phyloP scores from a whole-genome alignment of 2,797 vertebrate genomes.

The Capromys pilorides region DNA sequence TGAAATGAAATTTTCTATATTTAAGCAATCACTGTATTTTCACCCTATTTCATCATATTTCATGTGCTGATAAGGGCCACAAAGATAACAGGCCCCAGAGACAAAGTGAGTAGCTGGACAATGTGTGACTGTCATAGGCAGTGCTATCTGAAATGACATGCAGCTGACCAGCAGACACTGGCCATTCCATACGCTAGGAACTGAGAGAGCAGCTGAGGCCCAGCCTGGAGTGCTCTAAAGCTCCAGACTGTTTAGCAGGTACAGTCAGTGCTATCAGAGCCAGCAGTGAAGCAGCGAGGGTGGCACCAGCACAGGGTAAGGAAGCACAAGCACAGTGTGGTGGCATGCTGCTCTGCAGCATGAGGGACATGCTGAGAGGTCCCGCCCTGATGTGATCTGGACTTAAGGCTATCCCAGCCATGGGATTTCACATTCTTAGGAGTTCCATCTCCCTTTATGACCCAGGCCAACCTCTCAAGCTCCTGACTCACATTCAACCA shows the following conservation, averaged over 20 bases:
- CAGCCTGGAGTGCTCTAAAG: neutral
- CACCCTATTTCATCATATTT: neutral
- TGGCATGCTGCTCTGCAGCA: neutral
- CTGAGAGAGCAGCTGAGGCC: neutral
- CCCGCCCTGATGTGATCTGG: fast-evolving
- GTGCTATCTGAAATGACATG: too few relatives aligned
- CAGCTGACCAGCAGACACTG: neutral
- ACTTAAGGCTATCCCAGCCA: neutral
- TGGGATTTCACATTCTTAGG: neutral
- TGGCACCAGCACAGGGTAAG: too few relatives aligned
- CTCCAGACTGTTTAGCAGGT: neutral
- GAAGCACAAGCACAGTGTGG: neutral
- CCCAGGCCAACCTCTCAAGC: neutral
- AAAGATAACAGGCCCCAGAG: neutral
- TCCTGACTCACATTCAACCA: neutral
- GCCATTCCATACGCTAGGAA: neutral
- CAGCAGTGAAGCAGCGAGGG: fast-evolving
- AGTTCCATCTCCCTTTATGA: neutral
- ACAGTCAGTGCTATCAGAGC: neutral
- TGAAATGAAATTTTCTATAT: neutral
- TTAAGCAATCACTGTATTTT: neutral
- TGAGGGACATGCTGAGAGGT: neutral
- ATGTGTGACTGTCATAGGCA: neutral
- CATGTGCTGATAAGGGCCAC: neutral
- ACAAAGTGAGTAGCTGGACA: neutral